Evolutionary conservation across 35 echinoderm and acorn worm genomes (phyloP).

Genomic region (Ophiothrix spiculata): DNA sequence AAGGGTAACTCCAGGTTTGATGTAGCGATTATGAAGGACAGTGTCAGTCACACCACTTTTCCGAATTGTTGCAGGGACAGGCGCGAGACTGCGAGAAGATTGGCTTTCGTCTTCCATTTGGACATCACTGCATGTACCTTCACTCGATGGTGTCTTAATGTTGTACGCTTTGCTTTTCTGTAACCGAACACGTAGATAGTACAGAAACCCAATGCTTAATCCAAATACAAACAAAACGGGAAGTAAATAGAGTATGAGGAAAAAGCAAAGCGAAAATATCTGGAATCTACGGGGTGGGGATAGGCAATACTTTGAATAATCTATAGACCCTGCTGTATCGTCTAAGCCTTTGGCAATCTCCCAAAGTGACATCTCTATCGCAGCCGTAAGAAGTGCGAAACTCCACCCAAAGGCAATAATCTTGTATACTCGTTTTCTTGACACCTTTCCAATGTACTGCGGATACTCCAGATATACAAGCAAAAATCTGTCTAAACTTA

Average conservation of each 20-base stretch:
- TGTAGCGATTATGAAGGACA: constrained; percentile 1
- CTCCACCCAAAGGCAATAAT: neutral
- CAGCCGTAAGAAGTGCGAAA: neutral
- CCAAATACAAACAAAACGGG: neutral
- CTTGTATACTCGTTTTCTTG: neutral
- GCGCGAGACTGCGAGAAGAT: too few species aligned
- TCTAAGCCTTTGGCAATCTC: neutral
- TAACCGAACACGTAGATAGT: neutral
- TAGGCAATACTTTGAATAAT: neutral
- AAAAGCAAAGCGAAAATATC: neutral
- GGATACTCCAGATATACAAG: neutral
- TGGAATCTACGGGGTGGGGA: neutral
- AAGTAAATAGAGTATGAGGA: neutral
- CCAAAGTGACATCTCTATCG: neutral
- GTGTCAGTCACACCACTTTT: too few species aligned
- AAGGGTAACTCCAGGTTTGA: neutral
- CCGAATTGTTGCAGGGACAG: too few species aligned
- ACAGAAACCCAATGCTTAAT: neutral
- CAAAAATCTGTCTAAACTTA: neutral
- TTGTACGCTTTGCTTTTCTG: too few species aligned
- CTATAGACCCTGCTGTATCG: neutral
- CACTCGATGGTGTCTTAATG: too few species aligned
- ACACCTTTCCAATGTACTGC: neutral
- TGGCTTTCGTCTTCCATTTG: too few species aligned
- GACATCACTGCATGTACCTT: too few species aligned